Percentiles rank a stretch among this genome's conserved stretches.
Evolutionary conservation across 2,113 vertebrate species (phyloP).

Genomic region (Morone chrysops): DNA sequence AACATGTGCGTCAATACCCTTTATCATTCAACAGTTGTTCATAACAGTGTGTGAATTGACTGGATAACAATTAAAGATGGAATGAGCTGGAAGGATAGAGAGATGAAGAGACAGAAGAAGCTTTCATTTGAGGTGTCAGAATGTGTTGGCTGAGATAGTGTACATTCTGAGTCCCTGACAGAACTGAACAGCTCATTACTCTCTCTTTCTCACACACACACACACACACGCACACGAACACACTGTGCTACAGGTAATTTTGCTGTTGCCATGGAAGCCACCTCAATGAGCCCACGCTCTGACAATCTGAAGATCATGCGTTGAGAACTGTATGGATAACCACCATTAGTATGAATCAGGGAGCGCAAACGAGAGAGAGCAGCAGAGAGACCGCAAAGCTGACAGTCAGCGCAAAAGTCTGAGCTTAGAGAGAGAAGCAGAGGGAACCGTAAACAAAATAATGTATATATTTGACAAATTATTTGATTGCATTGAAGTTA

Average conservation of each 20-base stretch:
- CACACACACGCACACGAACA: conserved; percentile 10
- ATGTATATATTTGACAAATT: too few species aligned
- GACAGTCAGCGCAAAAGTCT: too few species aligned
- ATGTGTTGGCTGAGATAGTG: conserved; percentile 1
- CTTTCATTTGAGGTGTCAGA: background rate
- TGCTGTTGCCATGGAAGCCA: conserved; percentile 77
- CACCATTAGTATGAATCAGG: background rate
- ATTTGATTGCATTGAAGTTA: too few species aligned
- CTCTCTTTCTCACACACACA: conserved; percentile 7
- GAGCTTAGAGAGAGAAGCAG: too few species aligned
- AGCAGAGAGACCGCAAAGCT: too few species aligned
- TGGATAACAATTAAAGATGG: background rate
- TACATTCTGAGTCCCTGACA: conserved; percentile 30
- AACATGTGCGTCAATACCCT: background rate
- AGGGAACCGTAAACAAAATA: too few species aligned
- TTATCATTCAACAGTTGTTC: background rate
- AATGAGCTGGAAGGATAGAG: background rate
- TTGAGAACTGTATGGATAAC: conserved; percentile 19
- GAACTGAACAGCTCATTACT: conserved; percentile 63
- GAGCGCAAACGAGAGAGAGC: too few species aligned
- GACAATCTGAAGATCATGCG: conserved; percentile 15
- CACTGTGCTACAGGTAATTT: conserved; percentile 68
- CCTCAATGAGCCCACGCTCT: conserved; percentile 61
- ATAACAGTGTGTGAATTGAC: background rate
- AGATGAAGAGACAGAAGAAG: background rate